These are phyloP conservation scores for Sitta carolinensis DNA, from an alignment of 2,797 vertebrate species.

Conservation along the genomic window DNA sequence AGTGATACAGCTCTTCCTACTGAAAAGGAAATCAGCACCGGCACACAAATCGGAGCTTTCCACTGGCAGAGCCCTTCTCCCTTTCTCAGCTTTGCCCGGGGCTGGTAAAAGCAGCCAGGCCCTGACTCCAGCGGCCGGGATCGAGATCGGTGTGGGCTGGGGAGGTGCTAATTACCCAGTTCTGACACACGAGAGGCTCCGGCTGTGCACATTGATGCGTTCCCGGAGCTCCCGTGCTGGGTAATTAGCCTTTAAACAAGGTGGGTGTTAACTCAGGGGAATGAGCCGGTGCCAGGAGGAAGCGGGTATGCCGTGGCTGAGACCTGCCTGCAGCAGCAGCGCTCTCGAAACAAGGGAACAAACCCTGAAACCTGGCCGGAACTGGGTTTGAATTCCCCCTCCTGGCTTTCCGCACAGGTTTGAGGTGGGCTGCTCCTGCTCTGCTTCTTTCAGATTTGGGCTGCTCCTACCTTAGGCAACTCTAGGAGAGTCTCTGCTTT, in stretches of 20 bases:
- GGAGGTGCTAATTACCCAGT: constrained; percentile 37
- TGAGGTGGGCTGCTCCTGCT: not conserved
- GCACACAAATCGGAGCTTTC: not conserved
- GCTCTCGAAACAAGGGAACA: not conserved
- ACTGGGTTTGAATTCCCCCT: not conserved
- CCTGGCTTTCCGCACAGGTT: not conserved
- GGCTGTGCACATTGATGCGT: not conserved
- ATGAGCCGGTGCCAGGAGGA: not conserved
- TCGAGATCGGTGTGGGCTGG: not conserved
- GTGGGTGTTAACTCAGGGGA: constrained; percentile 58
- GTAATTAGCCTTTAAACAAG: constrained; percentile 66
- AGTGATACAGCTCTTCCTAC: not conserved
- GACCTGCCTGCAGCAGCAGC: not conserved
- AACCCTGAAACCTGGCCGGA: not conserved
- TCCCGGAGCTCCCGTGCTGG: not conserved
- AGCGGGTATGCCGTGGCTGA: not conserved
- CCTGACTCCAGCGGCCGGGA: not conserved
- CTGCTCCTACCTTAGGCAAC: not conserved
- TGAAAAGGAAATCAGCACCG: not conserved
- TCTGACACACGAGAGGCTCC: not conserved
- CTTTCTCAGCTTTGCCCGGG: not conserved
- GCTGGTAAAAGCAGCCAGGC: not conserved
- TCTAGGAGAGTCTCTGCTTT: not conserved
- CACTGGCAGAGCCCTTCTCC: not conserved
- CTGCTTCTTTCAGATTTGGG: not conserved